Evolutionary conservation across 2,888 invertebrate genomes (phyloP), one percentile per base, ranked within the genome.

Genomic region (Ecliptopera silaceata): DNA sequence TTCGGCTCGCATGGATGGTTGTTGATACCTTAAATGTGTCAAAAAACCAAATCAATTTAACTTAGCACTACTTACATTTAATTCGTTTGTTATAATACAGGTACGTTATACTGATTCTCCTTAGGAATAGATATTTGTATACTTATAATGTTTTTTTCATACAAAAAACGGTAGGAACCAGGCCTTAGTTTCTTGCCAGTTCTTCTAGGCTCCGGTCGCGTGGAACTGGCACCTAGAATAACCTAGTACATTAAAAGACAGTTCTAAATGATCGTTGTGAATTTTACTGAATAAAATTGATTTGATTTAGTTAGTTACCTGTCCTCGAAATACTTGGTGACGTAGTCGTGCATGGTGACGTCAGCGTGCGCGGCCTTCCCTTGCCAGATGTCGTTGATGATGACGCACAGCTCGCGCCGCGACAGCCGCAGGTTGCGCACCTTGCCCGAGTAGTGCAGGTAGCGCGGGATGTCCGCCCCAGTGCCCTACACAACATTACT

Each of bases 401-500:
- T 74, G 56, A 92, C 86, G 73, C 86, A 78, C 29, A 92, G 64
- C 67, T 92, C 92, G 1, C 92, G 84, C 18, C 91, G 80, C 4
- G 88, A 88, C n/a, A 92, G 77, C 0, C 91, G 84, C 68, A 92
- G 66, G 75, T 92, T 92, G 49, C 92, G 85, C 15, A 92, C 89
- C 44, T 77, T 75, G 1, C 92, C 92, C 42, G 80, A 79, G 74
- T 89, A 79, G 1, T 87, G 85, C 8, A 92, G 68, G 71, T 91
- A 92, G 0, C 86, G 80, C 0, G 92, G 91, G 4, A 91, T 77
- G 17, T 72, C 68, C 0, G 88, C 88, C 51, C 90, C 92, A 20
- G 63, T 77, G 11, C 92, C 92, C 91, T 53, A 20, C 2, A 20
- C 20, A 20, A 20, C n/a, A 20, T 4, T 20, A 20, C 20, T 20